Base-by-base conservation (phyloP, 2,888 invertebrate species). In the Brachypalpus laphriformis region DNA sequence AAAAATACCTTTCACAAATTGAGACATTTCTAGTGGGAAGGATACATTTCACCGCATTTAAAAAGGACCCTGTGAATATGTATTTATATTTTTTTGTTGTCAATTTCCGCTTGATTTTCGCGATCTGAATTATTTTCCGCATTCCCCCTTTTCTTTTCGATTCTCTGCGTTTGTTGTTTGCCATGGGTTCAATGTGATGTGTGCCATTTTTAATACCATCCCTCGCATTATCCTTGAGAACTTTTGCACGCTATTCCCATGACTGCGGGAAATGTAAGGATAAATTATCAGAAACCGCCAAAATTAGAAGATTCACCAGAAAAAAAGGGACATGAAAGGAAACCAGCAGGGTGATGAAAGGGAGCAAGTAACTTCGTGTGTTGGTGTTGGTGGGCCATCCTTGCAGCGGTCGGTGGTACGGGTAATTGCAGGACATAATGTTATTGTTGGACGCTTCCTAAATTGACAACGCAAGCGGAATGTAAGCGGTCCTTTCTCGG, bases 381-480 rank as follows among this genome's bases (percentile, higher is more conserved):
- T 72, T 72, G 28, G 78, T 85, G 70, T 80, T 70, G 37, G 77
- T 65, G 63, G 72, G 8, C 34, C 31, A 42, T 71, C 37, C 22
- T 37, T 57, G 42, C 3, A 59, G n/a, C n/a, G n/a, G n/a, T 31
- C 57, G 74, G 70, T 75, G 83, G 80, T 83, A 80, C 83, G 80
- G 83, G 74, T 85, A 85, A 85, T 85, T 85, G 83, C 31, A 71
- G 75, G 80, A 75, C 80, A 80, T 85, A 40, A 54, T 66, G 57
- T 75, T 80, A 66, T 75, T 85, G 75, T 70, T 75, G 75, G 65
- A 71, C 80, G 70, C 70, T 85, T 68, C 75, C 51, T 54, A 85
- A 80, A 85, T 75, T 85, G 75, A 80, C 80, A 85, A 85, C 74
- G 75, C 83, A 80, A 80, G 83, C 83, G 83, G 70, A 85, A 85